These are phyloP conservation scores for Cetonia aurata DNA, from an alignment of 2,888 invertebrate genomes.

Conservation along the genomic window DNA sequence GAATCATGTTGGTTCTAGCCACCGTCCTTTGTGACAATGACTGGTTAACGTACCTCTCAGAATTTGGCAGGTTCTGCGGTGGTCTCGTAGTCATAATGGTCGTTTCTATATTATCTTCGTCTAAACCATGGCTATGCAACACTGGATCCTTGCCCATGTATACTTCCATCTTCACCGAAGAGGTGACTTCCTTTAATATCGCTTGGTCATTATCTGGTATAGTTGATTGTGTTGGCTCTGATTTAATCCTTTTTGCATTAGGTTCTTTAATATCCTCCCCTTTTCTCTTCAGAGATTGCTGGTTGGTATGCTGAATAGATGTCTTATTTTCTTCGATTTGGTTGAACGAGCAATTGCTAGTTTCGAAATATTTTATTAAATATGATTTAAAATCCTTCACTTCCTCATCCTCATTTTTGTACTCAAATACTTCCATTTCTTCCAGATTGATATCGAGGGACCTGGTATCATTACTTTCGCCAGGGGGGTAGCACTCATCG, in stretches of 20 bases:
- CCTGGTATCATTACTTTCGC: slow-evolving; percentile 23
- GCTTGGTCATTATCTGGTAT: not conserved
- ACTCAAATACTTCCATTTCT: slow-evolving; percentile 3
- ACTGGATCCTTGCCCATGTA: slow-evolving; percentile 59
- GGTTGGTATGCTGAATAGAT: no score
- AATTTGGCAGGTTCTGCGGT: slow-evolving; percentile 50
- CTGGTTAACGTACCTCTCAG: slow-evolving; percentile 43
- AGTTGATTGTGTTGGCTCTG: not conserved
- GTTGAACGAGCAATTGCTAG: not conserved
- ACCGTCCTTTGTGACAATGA: slow-evolving; percentile 66
- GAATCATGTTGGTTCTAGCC: slow-evolving; percentile 73
- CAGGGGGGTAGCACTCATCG: slow-evolving; percentile 38
- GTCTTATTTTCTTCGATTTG: not conserved
- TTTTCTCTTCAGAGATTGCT: slow-evolving; percentile 6
- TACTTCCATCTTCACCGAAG: slow-evolving; percentile 51
- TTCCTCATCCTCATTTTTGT: slow-evolving; percentile 28
- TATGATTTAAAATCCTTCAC: slow-evolving; percentile 40
- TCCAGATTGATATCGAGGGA: slow-evolving; percentile 40
- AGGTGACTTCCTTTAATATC: slow-evolving; percentile 18
- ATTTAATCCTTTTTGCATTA: slow-evolving; percentile 28
- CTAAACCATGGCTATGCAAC: slow-evolving; percentile 49
- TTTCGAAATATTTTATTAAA: slow-evolving; percentile 45
- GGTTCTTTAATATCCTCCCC: not conserved
- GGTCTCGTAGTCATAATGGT: slow-evolving; percentile 61
- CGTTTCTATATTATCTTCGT: slow-evolving; percentile 61